phyloP scores from a whole-genome alignment of 30 jellyfish, hydroid and myxozoan species.

The Clytia hemisphaerica region DNA sequence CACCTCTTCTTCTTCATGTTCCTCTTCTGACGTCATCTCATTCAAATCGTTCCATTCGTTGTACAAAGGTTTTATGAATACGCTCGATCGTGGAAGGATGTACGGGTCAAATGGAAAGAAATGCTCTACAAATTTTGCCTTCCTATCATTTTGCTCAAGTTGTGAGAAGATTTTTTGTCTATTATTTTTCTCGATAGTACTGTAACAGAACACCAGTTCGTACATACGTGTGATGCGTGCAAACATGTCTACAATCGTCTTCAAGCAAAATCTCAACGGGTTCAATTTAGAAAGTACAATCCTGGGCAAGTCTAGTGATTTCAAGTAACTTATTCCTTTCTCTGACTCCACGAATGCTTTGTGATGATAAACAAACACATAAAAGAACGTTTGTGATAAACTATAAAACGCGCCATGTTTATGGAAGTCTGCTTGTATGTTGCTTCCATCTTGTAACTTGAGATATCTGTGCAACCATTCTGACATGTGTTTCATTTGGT shows the following conservation, averaged over 20 bases:
- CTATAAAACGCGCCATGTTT: slow-evolving; percentile 67
- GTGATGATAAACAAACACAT: slow-evolving; percentile 63
- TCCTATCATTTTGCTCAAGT: slow-evolving; percentile 8
- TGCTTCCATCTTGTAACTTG: slow-evolving; percentile 44
- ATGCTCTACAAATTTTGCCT: slow-evolving; percentile 38
- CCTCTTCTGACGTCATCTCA: slow-evolving; percentile 17
- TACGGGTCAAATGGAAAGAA: slow-evolving; percentile 89
- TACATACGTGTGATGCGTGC: slow-evolving; percentile 82
- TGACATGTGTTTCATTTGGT: slow-evolving; percentile 19
- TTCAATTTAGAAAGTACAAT: slow-evolving; percentile 55
- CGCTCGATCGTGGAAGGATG: slow-evolving; percentile 45
- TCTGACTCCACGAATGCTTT: slow-evolving; percentile 24
- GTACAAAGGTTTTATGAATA: slow-evolving; percentile 37
- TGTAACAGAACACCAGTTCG: slow-evolving; percentile 85
- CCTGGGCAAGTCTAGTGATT: slow-evolving; percentile 52
- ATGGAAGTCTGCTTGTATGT: slow-evolving; percentile 42
- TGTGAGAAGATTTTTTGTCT: slow-evolving; percentile 33
- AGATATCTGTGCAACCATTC: slow-evolving; percentile 71
- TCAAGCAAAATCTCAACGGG: slow-evolving; percentile 68
- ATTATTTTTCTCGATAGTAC: slow-evolving; percentile 71
- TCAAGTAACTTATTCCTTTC: slow-evolving; percentile 36
- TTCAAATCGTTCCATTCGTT: slow-evolving; percentile 61
- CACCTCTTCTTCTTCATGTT: slow-evolving; percentile 18
- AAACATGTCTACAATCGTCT: slow-evolving; percentile 69
- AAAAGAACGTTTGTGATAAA: slow-evolving; percentile 69